These are phyloP conservation scores for Loriculus beryllinus DNA, from an alignment of 2,797 vertebrate species.

Conservation along the genomic window DNA sequence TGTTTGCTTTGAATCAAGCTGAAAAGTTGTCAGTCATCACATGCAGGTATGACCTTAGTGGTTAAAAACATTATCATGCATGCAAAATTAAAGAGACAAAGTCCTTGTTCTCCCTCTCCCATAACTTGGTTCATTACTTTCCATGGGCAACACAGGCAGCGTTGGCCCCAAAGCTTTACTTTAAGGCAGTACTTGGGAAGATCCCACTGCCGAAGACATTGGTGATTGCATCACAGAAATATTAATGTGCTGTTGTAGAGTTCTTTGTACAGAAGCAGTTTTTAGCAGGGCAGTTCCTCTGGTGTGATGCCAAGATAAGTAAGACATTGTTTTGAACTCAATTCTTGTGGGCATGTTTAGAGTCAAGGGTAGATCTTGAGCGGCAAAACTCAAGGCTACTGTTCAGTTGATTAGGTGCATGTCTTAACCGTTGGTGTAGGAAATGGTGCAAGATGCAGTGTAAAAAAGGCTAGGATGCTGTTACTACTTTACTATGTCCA, in stretches of 20 bases:
- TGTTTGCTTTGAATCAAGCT: conserved; percentile 90
- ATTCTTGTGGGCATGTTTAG: fast-evolving
- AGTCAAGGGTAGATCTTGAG: neutral
- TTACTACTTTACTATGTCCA: neutral
- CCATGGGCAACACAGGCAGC: neutral
- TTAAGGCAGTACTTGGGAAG: neutral
- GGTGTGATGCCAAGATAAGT: neutral
- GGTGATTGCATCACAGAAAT: neutral
- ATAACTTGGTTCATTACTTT: neutral
- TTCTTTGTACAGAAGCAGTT: neutral
- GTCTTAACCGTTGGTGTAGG: fast-evolving
- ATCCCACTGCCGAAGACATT: neutral
- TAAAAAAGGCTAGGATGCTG: neutral
- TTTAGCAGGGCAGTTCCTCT: neutral
- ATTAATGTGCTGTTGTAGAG: fast-evolving
- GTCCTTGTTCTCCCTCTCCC: neutral
- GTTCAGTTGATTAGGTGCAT: neutral
- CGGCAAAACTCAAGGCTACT: neutral
- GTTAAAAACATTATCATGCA: conserved; percentile 71
- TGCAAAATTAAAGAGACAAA: conserved; percentile 75
- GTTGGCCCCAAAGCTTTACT: neutral
- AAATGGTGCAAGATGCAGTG: neutral
- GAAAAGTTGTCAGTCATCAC: conserved; percentile 87
- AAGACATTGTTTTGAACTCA: neutral
- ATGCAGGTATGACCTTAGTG: conserved; percentile 83